Base-by-base conservation (phyloP, 2,113 vertebrate species). In the Catharus minimus region DNA sequence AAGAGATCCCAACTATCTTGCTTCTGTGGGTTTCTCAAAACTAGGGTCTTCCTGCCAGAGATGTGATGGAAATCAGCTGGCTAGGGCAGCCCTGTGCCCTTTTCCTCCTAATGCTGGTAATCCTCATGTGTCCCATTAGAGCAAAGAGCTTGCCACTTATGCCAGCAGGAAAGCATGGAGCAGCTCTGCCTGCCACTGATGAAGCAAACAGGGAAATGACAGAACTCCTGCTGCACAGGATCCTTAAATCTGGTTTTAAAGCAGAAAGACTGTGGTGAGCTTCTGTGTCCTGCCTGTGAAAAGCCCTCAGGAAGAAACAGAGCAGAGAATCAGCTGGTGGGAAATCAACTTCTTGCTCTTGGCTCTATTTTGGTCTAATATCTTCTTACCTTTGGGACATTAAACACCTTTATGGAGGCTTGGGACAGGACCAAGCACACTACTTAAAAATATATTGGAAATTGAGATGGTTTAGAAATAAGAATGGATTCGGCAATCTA, bases 201-300 rank as follows among this genome's bases (percentile, higher is more conserved):
- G 65, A 77, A 93, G 57, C 68, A 94, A 93, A 56, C 8, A 15
- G 72, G 74, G 85, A 96, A 94, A 92, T 16, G 56, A 84, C 60
- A 73, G n/a, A 56, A 66, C 43, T 65, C 61, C 74, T 84, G 79
- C 77, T 77, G 33, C 83, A 52, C 19, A 30, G 71, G 61, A 76
- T 33, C 33, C 33, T 67, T 86, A 67, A 77, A 62, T 56, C 20
- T 68, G 24, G 27, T 68, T 91, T 85, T 64, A 62, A 87, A 87
- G 23, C 61, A 84, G 71, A 72, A 75, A 69, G 14, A 17, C 27
- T 46, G 21, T 47, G 44, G 43, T 5, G 2, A 75, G 36, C 43
- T 62, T 77, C 27, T 49, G 7, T 24, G 36, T 87, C 50, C 76
- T 86, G 69, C 32, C 46, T 52, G 39, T 38, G 33, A 82, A 80